phyloP scores from a whole-genome alignment of 1,140 invertebrate species.

The Pachyrhynchus sulphureomaculatus region DNA sequence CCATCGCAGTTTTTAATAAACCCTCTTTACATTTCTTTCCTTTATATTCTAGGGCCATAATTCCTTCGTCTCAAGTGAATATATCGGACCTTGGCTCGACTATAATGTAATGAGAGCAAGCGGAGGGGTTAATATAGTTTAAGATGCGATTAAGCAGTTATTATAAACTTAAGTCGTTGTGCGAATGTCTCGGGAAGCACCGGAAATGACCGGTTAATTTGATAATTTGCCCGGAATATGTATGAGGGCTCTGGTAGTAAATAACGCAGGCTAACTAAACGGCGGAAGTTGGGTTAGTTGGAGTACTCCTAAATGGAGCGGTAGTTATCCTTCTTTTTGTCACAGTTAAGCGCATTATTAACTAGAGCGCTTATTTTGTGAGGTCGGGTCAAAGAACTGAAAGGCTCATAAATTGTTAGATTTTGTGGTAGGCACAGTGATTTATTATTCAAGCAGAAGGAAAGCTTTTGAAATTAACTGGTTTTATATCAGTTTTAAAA shows the following conservation, averaged over 20 bases:
- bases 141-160: slow-evolving; percentile 27
- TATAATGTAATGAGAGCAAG: neutral
- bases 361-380: neutral
- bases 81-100: neutral
- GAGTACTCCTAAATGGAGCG: slow-evolving; percentile 1
- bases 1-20: too few species aligned
- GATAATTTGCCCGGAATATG: slow-evolving; percentile 31
- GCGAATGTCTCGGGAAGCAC: slow-evolving; percentile 17
- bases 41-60: too few species aligned
- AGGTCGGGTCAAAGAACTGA: too few species aligned
- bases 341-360: slow-evolving; percentile 12
- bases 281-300: slow-evolving; percentile 22
- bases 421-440: too few species aligned
- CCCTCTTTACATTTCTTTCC: too few species aligned
- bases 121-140: slow-evolving; percentile 25
- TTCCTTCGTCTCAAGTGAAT: too few species aligned
- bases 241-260: slow-evolving; percentile 23
- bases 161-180: slow-evolving; percentile 28
- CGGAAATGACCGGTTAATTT: slow-evolving; percentile 33
- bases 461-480: too few species aligned
- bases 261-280: slow-evolving; percentile 16
- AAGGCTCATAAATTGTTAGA: too few species aligned
- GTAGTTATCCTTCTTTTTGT: slow-evolving; percentile 10
- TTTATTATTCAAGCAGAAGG: too few species aligned
- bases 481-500: too few species aligned